Evolutionary conservation across 92 coral and sea anemone species (phyloP), one percentile per base, ranked within the genome.

Genomic region (Galaxea fascicularis): DNA sequence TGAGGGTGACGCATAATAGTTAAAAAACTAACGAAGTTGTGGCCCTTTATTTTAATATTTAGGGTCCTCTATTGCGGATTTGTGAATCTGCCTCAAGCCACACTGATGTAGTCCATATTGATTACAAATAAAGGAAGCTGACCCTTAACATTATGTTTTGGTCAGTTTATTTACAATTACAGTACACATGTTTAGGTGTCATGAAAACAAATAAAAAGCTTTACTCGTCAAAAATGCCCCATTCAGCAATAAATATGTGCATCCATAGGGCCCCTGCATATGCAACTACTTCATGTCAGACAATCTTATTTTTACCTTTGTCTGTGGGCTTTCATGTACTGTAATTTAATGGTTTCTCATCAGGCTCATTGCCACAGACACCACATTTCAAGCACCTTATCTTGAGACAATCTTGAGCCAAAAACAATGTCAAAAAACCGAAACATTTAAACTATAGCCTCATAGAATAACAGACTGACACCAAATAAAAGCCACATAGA

Each of bases 241-340:
- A 56, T 56, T 56, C 62, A 56, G 62, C 62, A 56, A 56, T 56
- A 56, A 56, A 56, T 56, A 56, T 56, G 62, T 21, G 62, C 17
- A 56, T 56, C n/a, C 62, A 56, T 56, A 56, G 62, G 62, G 62
- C 62, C 62, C 62, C 62, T 56, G 62, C 62, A 56, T 56, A 56
- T 56, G 62, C 62, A 56, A 56, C 62, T 56, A 56, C 62, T 56
- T 56, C 62, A 56, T 56, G 62, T 56, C 62, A 56, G 62, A 56
- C 62, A 56, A 56, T 56, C 62, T 56, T 56, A 56, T 65, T 74
- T 53, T 74, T 74, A 74, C 79, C 79, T 52, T 74, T 74, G 79
- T 39, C 79, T 74, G 65, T 74, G 79, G 79, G 79, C 79, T 74
- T 74, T 59, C 79, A 59, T 74, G 79, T 15, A 53, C 79, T 20